Conservation (phyloP, 1,140 invertebrate genomes). For the Triops cancriformis region DNA sequence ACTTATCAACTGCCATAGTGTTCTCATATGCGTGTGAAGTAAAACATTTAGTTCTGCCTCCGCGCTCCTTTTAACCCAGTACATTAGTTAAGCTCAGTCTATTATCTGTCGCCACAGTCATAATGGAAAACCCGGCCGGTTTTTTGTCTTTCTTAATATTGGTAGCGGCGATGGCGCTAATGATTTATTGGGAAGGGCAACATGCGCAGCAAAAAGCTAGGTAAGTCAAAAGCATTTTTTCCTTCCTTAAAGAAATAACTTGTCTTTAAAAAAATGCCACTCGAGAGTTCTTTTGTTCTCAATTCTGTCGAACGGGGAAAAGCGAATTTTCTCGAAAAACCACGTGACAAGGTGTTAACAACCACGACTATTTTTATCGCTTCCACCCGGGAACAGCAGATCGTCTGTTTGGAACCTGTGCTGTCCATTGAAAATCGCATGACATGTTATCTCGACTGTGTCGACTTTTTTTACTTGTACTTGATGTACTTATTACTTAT, state of each 20-base stretch:
- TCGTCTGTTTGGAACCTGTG: neutral
- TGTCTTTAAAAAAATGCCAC: too few relatives aligned
- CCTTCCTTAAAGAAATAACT: too few relatives aligned
- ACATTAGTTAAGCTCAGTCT: neutral
- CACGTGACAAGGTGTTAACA: conserved; percentile 6
- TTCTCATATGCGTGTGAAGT: neutral
- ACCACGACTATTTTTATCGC: neutral
- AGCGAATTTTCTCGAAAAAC: neutral
- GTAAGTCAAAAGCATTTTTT: neutral
- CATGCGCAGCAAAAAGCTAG: neutral
- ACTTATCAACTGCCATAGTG: neutral
- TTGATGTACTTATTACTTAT: too few relatives aligned
- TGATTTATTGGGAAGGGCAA: conserved; percentile 9
- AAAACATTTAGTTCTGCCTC: neutral
- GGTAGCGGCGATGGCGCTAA: neutral
- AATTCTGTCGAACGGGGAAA: neutral
- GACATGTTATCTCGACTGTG: neutral
- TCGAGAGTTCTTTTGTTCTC: neutral
- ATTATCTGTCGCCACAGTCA: neutral
- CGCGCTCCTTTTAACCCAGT: neutral
- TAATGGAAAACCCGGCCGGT: neutral
- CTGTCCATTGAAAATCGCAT: neutral
- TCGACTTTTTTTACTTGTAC: too few relatives aligned
- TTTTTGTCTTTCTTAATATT: conserved; percentile 7
- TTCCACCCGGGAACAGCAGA: neutral